Evolutionary conservation across 2,797 vertebrate genomes (phyloP), one percentile per base, ranked within the genome.

Genomic region (Phaenicophaeus curvirostris): DNA sequence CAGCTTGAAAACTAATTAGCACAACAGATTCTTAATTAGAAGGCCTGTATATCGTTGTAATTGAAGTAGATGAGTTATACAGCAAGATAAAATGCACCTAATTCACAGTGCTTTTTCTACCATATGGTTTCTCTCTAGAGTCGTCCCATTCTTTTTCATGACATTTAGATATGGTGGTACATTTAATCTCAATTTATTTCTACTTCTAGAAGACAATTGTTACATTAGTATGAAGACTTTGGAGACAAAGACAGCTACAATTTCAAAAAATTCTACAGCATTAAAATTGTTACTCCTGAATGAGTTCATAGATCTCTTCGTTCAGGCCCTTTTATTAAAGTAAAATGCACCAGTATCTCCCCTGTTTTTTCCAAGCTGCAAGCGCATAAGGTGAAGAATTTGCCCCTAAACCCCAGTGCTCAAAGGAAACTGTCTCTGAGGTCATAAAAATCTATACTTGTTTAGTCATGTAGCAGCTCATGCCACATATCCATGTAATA

Each of bases 181-280:
- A 58, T 95, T 97, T 95, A 96, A 96, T 95, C 87, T 96, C 95
- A 96, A 96, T 97, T 97, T 96, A 97, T 97, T 97, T 95, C 96
- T 93, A 96, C 95, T 97, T 94, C 97, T 94, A 97, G 88, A 97
- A 96, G 92, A 97, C 93, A 97, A 90, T 59, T 93, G 79, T 97
- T 97, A 97, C 96, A 98, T 96, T 90, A 97, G 95, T 96, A 96
- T 95, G 96, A 97, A 96, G 95, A 94, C 92, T 97, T 90, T 79
- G 91, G 96, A 96, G 93, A 96, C 91, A 86, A 73, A 94, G 67
- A 96, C 95, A 95, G 94, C 97, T 97, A 97, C 96, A 97, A 86
- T 95, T 93, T 96, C 90, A 96, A 96, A 91, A 96, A 69, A 87
- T 89, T 94, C 81, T 95, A 96, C 96, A 97, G 75, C 89, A 91